Conservation (phyloP, 2,797 vertebrate species). For the Lindbergichthys nudifrons region DNA sequence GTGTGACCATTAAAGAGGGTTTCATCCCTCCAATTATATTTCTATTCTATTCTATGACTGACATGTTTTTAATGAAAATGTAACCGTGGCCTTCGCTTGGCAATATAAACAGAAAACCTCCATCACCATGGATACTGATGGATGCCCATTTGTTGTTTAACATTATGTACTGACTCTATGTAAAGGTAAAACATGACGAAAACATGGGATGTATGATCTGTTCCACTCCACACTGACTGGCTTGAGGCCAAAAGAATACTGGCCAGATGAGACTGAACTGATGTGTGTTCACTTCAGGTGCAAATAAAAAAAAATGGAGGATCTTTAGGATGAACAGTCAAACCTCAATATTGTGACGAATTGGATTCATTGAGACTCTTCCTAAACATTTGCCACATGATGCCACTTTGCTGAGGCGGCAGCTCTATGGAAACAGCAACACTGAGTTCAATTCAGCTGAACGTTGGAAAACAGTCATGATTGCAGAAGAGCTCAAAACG, state of each 20-base stretch:
- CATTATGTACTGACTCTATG: neutral
- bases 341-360: conserved; percentile 1
- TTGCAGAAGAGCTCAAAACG: neutral
- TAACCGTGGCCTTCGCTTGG: neutral
- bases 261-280: neutral
- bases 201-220: neutral
- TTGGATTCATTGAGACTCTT: neutral
- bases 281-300: neutral
- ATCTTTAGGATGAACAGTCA: conserved; percentile 8
- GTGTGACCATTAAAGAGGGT: no score
- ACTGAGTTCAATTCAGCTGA: conserved; percentile 11
- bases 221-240: conserved; percentile 2
- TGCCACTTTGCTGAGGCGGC: conserved; percentile 9
- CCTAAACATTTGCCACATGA: conserved; percentile 9
- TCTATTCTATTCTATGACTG: no score
- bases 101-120: conserved; percentile 6
- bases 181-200: conserved; percentile 9
- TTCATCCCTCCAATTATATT: no score
- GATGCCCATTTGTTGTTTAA: conserved; percentile 6
- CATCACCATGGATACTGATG: conserved; percentile 9
- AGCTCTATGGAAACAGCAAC: conserved; percentile 20
- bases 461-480: neutral
- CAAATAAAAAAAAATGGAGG: neutral
- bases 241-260: conserved; percentile 3
- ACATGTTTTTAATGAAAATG: neutral